Evolutionary conservation across 2,797 vertebrate species (phyloP), one percentile per base, ranked within the genome.

Genomic region (Lagodon rhomboides): DNA sequence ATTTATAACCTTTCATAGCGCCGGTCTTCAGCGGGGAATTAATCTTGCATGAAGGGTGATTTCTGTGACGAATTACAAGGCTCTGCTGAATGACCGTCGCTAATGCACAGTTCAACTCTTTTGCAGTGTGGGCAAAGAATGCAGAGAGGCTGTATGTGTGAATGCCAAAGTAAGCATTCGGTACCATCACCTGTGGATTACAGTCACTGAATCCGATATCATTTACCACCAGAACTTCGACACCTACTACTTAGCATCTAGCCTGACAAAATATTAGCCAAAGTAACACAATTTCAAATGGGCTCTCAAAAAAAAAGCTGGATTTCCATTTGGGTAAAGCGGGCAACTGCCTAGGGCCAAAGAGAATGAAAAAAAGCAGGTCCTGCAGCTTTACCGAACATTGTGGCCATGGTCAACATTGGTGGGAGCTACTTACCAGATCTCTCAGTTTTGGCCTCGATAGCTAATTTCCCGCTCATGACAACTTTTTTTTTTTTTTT

Each of bases 11-110:
- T 94, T 93, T 93, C 87, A 91, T 81, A 89, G 91, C 69, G 68
- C 60, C 64, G 80, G 80, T 79, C 80, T 87, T 90, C 86, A 81
- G 79, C 80, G 81, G 83, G 77, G 81, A 91, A 94, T 94, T 89
- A 91, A 94, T 95, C 91, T 93, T 90, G 82, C 89, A 91, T 92
- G 92, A 95, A 89, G 75, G 85, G 89, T 91, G 92, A 93, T 94
- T 93, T 94, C 81, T 84, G 75, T 90, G 90, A 91, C 69, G 34
- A 91, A 91, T 91, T 88, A 90, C 55, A 50, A 79, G 54, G 84
- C 70, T 79, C 60, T 1, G 58, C 76, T 67, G 74, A 86, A 81
- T 91, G 88, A 90, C 87, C 68, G n/a, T 61, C 17, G 15, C 79
- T 79, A 76, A 85, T 60, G 73, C 77, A 69, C 79, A 70, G 61